These are phyloP conservation scores for Microcebus jonahi DNA, from an alignment of 2,113 vertebrate species.

Conservation along the genomic window DNA sequence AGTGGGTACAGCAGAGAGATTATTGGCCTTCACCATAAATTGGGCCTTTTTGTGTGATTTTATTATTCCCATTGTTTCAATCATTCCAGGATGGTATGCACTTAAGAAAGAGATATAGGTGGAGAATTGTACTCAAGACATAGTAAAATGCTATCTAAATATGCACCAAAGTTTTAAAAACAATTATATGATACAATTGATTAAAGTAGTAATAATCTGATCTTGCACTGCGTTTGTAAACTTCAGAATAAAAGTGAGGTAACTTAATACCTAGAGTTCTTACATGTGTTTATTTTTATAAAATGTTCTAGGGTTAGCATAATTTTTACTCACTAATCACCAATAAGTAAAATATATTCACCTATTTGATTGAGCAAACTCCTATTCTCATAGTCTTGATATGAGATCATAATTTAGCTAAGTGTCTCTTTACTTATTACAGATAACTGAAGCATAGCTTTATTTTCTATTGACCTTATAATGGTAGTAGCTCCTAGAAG, in stretches of 20 bases:
- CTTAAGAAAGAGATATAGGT: not conserved
- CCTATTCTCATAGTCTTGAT: not conserved
- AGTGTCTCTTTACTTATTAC: not conserved
- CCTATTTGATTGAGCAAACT: not conserved
- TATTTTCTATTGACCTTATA: not conserved
- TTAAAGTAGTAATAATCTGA: not conserved
- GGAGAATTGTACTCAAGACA: not conserved
- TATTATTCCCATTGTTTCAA: not conserved
- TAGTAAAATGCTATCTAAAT: not conserved
- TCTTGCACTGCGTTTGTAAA: not conserved
- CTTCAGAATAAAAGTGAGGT: not conserved
- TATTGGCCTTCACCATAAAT: not conserved
- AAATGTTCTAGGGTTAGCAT: not conserved
- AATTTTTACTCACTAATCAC: not conserved
- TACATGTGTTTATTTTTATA: not conserved
- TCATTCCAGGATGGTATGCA: not conserved
- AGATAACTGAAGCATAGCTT: not conserved
- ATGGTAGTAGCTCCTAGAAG: not conserved
- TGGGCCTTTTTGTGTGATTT: not conserved
- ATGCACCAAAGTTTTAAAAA: not conserved
- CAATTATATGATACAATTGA: not conserved
- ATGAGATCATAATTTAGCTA: not conserved
- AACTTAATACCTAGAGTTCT: not conserved
- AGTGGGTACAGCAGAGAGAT: not conserved
- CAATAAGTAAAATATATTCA: not conserved